Base-by-base conservation (phyloP, 2,797 vertebrate species). In the Lycodopsis pacificus region DNA sequence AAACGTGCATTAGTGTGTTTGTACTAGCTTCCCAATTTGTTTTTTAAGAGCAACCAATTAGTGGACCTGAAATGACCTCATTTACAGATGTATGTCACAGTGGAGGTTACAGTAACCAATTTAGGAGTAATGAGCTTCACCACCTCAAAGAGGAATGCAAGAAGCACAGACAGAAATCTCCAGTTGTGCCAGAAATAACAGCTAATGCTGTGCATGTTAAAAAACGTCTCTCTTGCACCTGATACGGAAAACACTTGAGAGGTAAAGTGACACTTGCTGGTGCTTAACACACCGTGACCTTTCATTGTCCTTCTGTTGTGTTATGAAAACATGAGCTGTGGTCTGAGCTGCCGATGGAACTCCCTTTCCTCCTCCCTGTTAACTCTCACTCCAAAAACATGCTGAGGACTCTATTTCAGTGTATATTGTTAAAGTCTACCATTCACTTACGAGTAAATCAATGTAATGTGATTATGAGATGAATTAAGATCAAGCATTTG, bases 271-370 rank as follows among this genome's bases (percentile, higher is more conserved):
- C 75, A 74, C 71, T 76, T 69, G 48, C 48, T 73, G 65, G 71
- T 66, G 58, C 73, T 86, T 77, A 84, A 86, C 84, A 84, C 72
- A 32, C 32, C 4, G 17, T 78, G 71, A 85, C 76, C 71, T 90
- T 59, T 73, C 22, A 78, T 78, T 87, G 81, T 89, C 72, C 74
- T 63, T 81, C 56, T 65, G 56, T 77, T 65, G 76, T 67, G 63
- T 79, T 69, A 76, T 72, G 57, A 85, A 86, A 88, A 78, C 71
- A 85, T 10, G 25, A 36, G 22, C 68, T 67, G 51, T 38, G 42
- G 40, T 59, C 20, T 0, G 32, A 71, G 27, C 66, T 65, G 71
- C 67, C 32, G 13, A 13, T 54, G 1, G 61, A 65, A 40, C 30
- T 69, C 46, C 7, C 42, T 66, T 34, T 34, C 30, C 14, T 64